Conservation (phyloP, 1,140 invertebrate genomes). For the Drosophila nannoptera region DNA sequence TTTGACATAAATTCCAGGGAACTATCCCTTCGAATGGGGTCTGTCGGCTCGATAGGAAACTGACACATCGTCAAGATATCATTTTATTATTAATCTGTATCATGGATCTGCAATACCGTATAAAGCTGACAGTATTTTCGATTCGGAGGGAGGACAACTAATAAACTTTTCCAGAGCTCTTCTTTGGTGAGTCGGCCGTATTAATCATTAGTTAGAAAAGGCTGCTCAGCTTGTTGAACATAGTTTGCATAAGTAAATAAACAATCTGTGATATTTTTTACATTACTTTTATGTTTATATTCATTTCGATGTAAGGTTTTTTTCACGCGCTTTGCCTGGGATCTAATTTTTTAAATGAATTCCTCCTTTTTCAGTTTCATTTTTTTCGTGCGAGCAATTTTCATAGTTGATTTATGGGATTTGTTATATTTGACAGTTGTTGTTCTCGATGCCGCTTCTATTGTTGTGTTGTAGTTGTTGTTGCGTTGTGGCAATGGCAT, state of each 20-base stretch:
- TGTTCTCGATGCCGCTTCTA: slow-evolving; percentile 19
- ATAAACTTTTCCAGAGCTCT: too few species aligned
- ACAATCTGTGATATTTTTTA: slow-evolving; percentile 16
- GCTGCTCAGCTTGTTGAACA: not conserved
- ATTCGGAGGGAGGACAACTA: too few species aligned
- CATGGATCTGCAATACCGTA: too few species aligned
- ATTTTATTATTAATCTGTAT: not conserved
- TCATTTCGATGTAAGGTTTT: slow-evolving; percentile 37
- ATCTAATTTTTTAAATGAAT: slow-evolving; percentile 22
- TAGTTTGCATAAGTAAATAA: slow-evolving; percentile 1
- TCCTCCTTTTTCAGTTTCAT: slow-evolving; percentile 36
- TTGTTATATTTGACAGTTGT: slow-evolving; percentile 72
- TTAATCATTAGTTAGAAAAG: not conserved
- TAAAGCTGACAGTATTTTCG: not conserved
- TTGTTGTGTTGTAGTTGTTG: slow-evolving; percentile 3
- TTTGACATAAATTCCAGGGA: not conserved
- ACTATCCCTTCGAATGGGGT: not conserved
- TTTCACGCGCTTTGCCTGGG: slow-evolving; percentile 36
- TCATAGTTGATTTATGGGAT: slow-evolving; percentile 77
- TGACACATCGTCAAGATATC: not conserved
- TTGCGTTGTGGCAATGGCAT: slow-evolving; percentile 14
- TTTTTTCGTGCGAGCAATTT: slow-evolving; percentile 39
- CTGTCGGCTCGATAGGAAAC: too few species aligned
- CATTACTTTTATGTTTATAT: too few species aligned
- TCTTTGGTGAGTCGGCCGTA: not conserved